Percentiles rank a stretch among this genome's conserved stretches.
These are phyloP conservation scores for Brachynemurus nebulosus DNA, from an alignment of 2,888 invertebrate genomes.

Conservation along the genomic window DNA sequence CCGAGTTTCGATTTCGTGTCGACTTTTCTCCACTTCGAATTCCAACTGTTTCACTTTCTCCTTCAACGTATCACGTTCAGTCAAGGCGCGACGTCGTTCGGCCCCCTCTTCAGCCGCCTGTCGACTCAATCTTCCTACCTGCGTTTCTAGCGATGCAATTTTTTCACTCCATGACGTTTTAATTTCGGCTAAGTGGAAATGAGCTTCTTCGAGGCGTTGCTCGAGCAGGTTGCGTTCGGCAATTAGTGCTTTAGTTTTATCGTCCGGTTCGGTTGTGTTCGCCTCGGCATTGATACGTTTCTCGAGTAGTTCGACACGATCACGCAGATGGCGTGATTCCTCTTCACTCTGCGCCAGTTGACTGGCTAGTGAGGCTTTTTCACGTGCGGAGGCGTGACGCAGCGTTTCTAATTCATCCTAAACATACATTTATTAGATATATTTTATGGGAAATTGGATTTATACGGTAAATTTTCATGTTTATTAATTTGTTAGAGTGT, in stretches of 20 bases:
- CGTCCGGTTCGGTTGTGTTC: conserved; percentile 33
- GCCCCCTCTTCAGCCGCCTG: conserved; percentile 76
- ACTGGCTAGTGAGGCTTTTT: conserved; percentile 51
- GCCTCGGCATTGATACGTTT: conserved; percentile 31
- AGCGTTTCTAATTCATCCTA: conserved; percentile 69
- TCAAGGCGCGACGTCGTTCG: conserved; percentile 60
- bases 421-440: no score
- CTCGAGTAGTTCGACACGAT: conserved; percentile 42
- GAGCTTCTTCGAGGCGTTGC: conserved; percentile 68
- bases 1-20: conserved; percentile 49
- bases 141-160: conserved; percentile 78
- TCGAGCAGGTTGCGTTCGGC: conserved; percentile 55
- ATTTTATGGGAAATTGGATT: no score
- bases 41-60: conserved; percentile 49
- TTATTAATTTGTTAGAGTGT: no score
- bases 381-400: conserved; percentile 58
- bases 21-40: conserved; percentile 50
- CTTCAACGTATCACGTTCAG: conserved; percentile 48
- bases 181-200: conserved; percentile 75
- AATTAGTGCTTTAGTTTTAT: conserved; percentile 39
- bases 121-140: conserved; percentile 67
- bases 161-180: conserved; percentile 88
- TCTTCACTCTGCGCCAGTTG: conserved; percentile 62
- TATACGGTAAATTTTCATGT: no score
- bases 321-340: conserved; percentile 55